Conservation (phyloP, 64 coral and sea anemone species). For the Montipora sp. region DNA sequence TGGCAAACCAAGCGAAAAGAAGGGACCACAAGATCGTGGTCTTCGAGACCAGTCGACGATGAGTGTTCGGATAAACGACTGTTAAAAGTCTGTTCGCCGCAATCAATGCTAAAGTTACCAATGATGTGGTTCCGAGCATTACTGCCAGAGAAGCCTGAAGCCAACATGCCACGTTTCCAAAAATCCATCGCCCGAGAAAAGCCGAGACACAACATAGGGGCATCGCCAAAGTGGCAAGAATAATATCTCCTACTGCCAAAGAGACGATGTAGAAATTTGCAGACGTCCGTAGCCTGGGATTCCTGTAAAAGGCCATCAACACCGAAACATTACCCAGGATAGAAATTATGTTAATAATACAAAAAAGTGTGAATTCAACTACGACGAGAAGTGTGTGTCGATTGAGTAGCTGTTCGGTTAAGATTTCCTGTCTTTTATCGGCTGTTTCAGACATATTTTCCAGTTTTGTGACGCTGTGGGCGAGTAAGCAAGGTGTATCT, state of each 20-base stretch:
- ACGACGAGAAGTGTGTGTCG: not conserved
- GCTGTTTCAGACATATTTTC: not conserved
- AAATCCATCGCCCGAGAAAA: slow-evolving; percentile 1
- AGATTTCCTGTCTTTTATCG: not conserved
- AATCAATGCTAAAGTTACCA: slow-evolving; percentile 1
- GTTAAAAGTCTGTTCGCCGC: slow-evolving; percentile 30
- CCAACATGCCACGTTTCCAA: not conserved
- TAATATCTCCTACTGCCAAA: not conserved
- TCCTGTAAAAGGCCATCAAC: slow-evolving; percentile 13
- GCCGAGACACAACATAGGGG: not conserved
- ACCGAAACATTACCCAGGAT: slow-evolving; percentile 19
- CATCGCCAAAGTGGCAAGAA: not conserved
- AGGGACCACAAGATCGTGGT: slow-evolving; percentile 14
- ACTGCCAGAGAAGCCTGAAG: slow-evolving; percentile 22
- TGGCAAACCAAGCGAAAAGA: slow-evolving; percentile 8
- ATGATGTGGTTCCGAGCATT: slow-evolving; percentile 19
- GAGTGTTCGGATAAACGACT: slow-evolving; percentile 30
- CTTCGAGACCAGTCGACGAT: slow-evolving; percentile 4
- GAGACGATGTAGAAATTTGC: slow-evolving; percentile 13
- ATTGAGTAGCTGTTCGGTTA: not conserved
- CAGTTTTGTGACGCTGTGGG: not conserved
- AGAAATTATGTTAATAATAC: not conserved
- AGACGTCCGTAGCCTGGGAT: slow-evolving; percentile 14
- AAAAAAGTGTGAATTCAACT: not conserved
- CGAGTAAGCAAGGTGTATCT: not conserved